Evolutionary conservation across 2,888 invertebrate genomes (phyloP).

Genomic region (Scelioninae gen. 1): DNA sequence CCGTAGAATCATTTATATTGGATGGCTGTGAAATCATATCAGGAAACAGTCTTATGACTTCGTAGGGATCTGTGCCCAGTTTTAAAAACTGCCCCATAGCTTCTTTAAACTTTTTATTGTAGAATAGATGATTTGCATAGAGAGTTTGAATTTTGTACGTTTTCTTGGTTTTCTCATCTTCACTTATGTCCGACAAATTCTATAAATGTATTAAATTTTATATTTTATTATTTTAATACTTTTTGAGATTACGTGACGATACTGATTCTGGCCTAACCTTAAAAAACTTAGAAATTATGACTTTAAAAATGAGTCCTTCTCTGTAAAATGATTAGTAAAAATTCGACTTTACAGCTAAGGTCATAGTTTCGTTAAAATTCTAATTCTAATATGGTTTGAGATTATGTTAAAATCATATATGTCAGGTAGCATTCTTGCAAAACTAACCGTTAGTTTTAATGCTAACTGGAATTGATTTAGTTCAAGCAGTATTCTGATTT

Average conservation of each 20-base stretch:
- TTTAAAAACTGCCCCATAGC: conserved; percentile 96
- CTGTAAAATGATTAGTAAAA: too few relatives aligned
- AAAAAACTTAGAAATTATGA: too few relatives aligned
- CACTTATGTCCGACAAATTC: conserved; percentile 92
- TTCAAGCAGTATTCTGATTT: conserved; percentile 92
- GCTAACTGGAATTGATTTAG: conserved; percentile 98
- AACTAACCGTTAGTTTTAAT: conserved; percentile 89
- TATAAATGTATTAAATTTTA: conserved; percentile 80
- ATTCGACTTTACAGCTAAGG: too few relatives aligned
- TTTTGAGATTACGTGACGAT: too few relatives aligned
- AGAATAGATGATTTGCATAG: conserved; percentile 95
- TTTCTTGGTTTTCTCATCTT: conserved; percentile 91
- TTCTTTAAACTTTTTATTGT: conserved; percentile 93
- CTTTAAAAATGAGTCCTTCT: too few relatives aligned
- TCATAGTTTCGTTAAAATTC: too few relatives aligned
- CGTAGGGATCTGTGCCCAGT: conserved; percentile 96
- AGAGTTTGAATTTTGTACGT: conserved; percentile 95
- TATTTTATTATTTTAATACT: not conserved
- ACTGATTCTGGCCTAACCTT: too few relatives aligned
- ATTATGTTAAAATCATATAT: too few relatives aligned
- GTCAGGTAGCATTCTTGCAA: too few relatives aligned
- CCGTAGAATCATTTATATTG: conserved; percentile 82
- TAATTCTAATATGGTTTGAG: too few relatives aligned
- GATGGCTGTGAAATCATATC: conserved; percentile 89
- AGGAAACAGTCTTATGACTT: conserved; percentile 97